These are phyloP conservation scores for Drosophila mimica DNA, from an alignment of 2,888 invertebrate genomes.

Conservation along the genomic window DNA sequence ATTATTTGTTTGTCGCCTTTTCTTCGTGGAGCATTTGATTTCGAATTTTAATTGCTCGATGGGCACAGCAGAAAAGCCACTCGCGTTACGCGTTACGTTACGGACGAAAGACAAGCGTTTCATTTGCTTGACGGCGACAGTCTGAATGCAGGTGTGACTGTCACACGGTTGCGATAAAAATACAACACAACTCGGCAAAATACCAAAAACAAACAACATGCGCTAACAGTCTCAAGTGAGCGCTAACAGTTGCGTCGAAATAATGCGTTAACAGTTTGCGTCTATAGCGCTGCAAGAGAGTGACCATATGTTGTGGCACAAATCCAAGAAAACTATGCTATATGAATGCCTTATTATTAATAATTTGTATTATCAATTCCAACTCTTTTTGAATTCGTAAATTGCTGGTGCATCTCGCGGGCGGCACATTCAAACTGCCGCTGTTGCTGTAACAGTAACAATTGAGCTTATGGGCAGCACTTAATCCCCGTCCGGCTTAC, in stretches of 20 bases:
- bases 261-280: conserved; percentile 7
- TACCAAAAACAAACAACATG: conserved; percentile 38
- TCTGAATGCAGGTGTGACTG: conserved; percentile 55
- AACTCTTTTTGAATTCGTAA: neutral
- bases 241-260: conserved; percentile 14
- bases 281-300: neutral
- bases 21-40: conserved; percentile 33
- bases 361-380: neutral
- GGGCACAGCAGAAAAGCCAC: conserved; percentile 48
- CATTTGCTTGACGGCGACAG: conserved; percentile 59
- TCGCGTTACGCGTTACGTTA: conserved; percentile 65
- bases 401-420: neutral
- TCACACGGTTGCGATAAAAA: conserved; percentile 18
- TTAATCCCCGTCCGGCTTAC: neutral
- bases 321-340: neutral
- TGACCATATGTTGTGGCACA: neutral
- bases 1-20: conserved; percentile 25
- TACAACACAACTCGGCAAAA: conserved; percentile 20
- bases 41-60: conserved; percentile 46
- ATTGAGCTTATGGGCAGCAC: conserved; percentile 24
- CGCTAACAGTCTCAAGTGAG: conserved; percentile 12
- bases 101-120: conserved; percentile 56
- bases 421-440: neutral
- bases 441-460: conserved; percentile 1
- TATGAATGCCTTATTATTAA: neutral